Conservation (phyloP, 2,888 invertebrate species). For the Epinotia nisella region DNA sequence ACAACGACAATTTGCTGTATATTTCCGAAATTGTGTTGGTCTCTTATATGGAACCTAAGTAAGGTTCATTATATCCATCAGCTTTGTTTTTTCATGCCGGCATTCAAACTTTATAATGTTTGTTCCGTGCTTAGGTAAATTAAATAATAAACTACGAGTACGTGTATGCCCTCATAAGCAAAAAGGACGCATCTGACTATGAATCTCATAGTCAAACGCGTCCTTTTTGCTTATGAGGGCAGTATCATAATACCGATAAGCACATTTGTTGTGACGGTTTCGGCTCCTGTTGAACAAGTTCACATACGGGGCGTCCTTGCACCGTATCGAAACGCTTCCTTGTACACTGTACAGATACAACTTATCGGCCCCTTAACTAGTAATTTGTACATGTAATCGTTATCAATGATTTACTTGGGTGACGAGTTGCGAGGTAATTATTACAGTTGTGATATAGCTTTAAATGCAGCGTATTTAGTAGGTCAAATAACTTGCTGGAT, state of each 20-base stretch:
- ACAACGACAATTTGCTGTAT: no score
- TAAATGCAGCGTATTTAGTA: neutral
- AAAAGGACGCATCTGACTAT: no score
- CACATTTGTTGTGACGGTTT: neutral
- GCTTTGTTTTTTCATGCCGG: neutral
- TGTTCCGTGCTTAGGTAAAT: neutral
- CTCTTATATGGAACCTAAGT: neutral
- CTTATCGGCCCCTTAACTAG: constrained; percentile 5
- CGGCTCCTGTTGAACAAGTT: neutral
- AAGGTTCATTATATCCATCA: neutral
- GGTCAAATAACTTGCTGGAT: no score
- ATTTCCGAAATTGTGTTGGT: no score
- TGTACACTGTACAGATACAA: neutral
- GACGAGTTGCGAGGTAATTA: neutral
- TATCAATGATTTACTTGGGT: neutral
- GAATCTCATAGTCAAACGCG: no score
- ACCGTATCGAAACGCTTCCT: constrained; percentile 23
- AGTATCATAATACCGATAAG: neutral
- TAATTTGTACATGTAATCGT: neutral
- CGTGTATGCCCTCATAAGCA: no score
- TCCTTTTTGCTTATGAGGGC: no score
- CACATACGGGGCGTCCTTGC: constrained; percentile 25
- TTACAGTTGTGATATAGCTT: neutral
- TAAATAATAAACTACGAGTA: neutral
- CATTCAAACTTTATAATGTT: neutral